Percentiles rank a stretch among this genome's conserved stretches.
Conservation (phyloP, 2,888 invertebrate species). For the Eurytoma californica region DNA sequence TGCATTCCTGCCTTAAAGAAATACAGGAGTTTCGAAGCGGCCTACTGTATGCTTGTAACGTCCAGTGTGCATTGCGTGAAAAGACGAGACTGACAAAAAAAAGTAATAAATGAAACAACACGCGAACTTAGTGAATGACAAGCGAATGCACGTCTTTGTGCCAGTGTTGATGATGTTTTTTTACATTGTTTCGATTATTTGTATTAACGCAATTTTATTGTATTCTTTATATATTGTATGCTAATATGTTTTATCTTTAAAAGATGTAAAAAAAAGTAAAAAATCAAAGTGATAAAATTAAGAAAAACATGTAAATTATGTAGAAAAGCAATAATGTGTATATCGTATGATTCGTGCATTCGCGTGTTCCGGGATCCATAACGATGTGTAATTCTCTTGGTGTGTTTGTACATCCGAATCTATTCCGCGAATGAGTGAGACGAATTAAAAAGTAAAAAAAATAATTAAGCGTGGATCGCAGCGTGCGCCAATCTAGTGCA, state of each 20-base stretch:
- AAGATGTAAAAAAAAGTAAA: slow-evolving; percentile 49
- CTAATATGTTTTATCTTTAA: slow-evolving; percentile 31
- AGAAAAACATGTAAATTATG: slow-evolving; percentile 47
- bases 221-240: slow-evolving; percentile 9
- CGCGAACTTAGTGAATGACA: slow-evolving; percentile 36
- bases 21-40: slow-evolving; percentile 68
- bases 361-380: slow-evolving; percentile 45
- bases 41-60: slow-evolving; percentile 66
- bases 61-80: slow-evolving; percentile 62
- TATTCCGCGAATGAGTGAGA: slow-evolving; percentile 41
- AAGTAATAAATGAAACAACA: slow-evolving; percentile 34
- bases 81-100: slow-evolving; percentile 56
- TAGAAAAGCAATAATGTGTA: slow-evolving; percentile 49
- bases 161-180: slow-evolving; percentile 48
- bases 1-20: slow-evolving; percentile 69
- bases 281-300: slow-evolving; percentile 47
- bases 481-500: slow-evolving; percentile 50
- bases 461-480: slow-evolving; percentile 52
- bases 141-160: slow-evolving; percentile 56
- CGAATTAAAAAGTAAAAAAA: slow-evolving; percentile 20
- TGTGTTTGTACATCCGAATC: slow-evolving; percentile 41
- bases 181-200: slow-evolving; percentile 52
- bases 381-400: slow-evolving; percentile 37
- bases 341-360: slow-evolving; percentile 50
- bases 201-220: slow-evolving; percentile 54